phyloP scores from a whole-genome alignment of 2,797 vertebrate genomes.

The Pseudomugil gertrudae region DNA sequence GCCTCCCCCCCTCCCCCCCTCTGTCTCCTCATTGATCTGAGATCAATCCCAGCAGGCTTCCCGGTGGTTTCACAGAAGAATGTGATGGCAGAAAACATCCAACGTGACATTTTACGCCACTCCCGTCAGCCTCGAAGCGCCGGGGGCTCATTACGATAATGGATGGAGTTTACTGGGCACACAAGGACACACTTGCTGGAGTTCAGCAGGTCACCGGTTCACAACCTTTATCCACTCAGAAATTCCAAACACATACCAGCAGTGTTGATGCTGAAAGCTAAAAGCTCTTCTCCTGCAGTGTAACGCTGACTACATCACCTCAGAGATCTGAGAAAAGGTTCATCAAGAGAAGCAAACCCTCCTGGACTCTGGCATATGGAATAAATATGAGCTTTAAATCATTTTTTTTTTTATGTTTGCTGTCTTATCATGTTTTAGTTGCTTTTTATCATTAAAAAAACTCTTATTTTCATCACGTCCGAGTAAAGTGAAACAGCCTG shows the following conservation, averaged over 20 bases:
- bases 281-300: slow-evolving; percentile 8
- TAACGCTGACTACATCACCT: slow-evolving; percentile 11
- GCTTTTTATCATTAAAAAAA: too few species aligned
- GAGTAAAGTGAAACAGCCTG: background rate
- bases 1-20: slow-evolving; percentile 17
- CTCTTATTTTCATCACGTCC: background rate
- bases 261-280: slow-evolving; percentile 22
- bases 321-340: background rate
- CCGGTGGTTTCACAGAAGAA: slow-evolving; percentile 58
- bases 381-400: background rate
- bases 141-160: slow-evolving; percentile 61
- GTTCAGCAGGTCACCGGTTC: slow-evolving; percentile 66
- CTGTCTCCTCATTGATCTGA: slow-evolving; percentile 40
- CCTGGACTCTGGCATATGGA: background rate
- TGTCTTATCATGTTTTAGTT: too few species aligned
- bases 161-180: slow-evolving; percentile 58
- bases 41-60: slow-evolving; percentile 56
- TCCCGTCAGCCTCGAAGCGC: slow-evolving; percentile 42
- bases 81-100: slow-evolving; percentile 65
- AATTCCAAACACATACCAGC: slow-evolving; percentile 60
- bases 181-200: slow-evolving; percentile 35
- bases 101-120: slow-evolving; percentile 54
- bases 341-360: background rate
- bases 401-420: too few species aligned
- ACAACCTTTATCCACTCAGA: slow-evolving; percentile 51